phyloP scores from a whole-genome alignment of 2,797 vertebrate species.

The Siniperca obscura region DNA sequence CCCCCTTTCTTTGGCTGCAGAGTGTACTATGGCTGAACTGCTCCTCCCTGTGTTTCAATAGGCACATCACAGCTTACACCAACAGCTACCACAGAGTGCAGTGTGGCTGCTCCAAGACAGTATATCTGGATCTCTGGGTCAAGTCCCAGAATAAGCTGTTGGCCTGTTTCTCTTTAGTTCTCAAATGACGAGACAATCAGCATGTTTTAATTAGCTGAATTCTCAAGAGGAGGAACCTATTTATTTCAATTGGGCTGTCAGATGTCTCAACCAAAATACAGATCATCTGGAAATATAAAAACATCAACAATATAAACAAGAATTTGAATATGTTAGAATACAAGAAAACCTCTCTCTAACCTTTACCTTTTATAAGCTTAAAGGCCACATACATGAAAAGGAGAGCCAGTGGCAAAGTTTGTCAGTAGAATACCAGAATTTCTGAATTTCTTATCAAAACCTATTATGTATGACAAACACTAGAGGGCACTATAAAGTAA shows the following conservation, averaged over 20 bases:
- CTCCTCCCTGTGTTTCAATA: constrained; percentile 68
- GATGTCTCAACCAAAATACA: constrained; percentile 9
- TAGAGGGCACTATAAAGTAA: not conserved
- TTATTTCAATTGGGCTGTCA: constrained; percentile 7
- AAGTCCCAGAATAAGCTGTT: constrained; percentile 34
- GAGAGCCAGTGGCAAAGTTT: not conserved
- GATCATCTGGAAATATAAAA: constrained; percentile 3
- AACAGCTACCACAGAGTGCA: not conserved
- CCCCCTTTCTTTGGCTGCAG: not conserved
- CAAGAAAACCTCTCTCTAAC: not conserved
- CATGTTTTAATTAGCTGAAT: constrained; percentile 36
- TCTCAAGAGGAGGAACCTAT: constrained; percentile 23
- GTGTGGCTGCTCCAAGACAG: not conserved
- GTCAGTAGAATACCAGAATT: not conserved
- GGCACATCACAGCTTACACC: constrained; percentile 51
- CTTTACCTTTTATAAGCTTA: not conserved
- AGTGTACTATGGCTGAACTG: constrained; percentile 55
- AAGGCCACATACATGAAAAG: not conserved
- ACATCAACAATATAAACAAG: not conserved
- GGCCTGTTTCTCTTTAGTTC: constrained; percentile 38
- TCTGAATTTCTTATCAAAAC: not conserved
- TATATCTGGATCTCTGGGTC: constrained; percentile 25
- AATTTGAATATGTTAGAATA: not conserved
- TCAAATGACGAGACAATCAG: constrained; percentile 3
- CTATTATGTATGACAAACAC: not conserved